phyloP scores from a whole-genome alignment of 2,888 invertebrate genomes.

The Sminthurinus aureus region DNA sequence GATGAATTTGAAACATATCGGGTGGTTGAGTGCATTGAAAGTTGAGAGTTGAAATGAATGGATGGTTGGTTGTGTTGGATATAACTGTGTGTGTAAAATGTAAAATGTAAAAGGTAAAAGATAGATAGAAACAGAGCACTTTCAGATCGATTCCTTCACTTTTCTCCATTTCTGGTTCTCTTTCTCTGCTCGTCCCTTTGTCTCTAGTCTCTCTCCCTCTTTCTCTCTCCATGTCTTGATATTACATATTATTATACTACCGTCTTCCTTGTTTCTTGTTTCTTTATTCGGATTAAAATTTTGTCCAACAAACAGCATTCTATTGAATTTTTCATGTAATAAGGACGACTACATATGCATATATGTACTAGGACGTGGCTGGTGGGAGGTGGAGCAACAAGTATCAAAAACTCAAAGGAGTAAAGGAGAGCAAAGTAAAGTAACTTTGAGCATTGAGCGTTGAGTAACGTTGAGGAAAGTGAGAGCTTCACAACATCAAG shows the following conservation, averaged over 20 bases:
- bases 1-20: slow-evolving; percentile 38
- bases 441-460: not conserved
- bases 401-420: not conserved
- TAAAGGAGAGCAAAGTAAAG: not conserved
- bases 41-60: not conserved
- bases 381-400: not conserved
- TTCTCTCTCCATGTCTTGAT: not conserved
- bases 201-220: not conserved
- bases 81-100: slow-evolving; percentile 30
- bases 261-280: not conserved
- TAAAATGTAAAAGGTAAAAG: slow-evolving; percentile 13
- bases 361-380: not conserved
- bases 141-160: slow-evolving; percentile 41
- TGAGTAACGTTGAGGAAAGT: too few relatives aligned
- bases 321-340: slow-evolving; percentile 42
- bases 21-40: not conserved
- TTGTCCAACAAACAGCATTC: slow-evolving; percentile 37
- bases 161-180: not conserved
- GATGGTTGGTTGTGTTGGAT: slow-evolving; percentile 14
- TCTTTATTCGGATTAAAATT: slow-evolving; percentile 46
- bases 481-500: too few relatives aligned
- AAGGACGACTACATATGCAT: too few relatives aligned
- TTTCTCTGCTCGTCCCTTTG: not conserved
- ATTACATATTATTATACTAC: not conserved
- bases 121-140: slow-evolving; percentile 20